Base-by-base conservation (phyloP, 2,888 invertebrate genomes). In the Metalampra italica region DNA sequence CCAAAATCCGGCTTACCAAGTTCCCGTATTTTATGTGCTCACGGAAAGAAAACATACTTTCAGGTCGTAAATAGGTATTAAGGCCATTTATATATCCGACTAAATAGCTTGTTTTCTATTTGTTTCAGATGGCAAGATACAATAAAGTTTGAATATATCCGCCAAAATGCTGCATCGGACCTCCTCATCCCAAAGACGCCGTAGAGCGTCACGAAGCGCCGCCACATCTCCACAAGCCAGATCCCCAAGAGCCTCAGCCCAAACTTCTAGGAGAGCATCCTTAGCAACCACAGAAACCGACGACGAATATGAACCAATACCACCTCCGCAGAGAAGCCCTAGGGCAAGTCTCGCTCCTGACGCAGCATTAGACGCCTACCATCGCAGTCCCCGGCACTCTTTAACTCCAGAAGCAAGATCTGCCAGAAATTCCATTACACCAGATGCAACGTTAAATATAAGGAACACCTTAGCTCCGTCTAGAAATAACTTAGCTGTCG, bases 141-240 rank as follows among this genome's bases (percentile, higher is more conserved):
- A 29, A 36, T 34, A 50, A 54, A 36, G 36, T 22, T 22, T 36
- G 36, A 36, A 32, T 11, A 11, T 2, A 1, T 36, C n/a, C 30
- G 30, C 13, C 54, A 80, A 59, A 55, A 94, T 94, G 94, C 76
- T 94, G 60, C 92, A 92, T 63, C 90, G 94, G 66, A 84, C 84
- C 4, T 92, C 92, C 62, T 91, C 93, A 30, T 94, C 94, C 36
- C 91, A 92, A 50, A 89, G 93, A 47, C 90, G 94, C 55, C 91
- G 93, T 13, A 90, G 93, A 47, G 92, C 93, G 50, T 92, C 94
- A 9, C 87, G 93, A 51, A 92, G 92, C 62, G 92, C 92, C 12
- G 92, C 92, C 36, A 92, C 92, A 5, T 92, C 92, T 1, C 92
- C 92, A 0, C 92, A 91, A 63, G 83, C 91, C 11, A 79, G 91